These are phyloP conservation scores for Argyra leucocephala DNA, from an alignment of 2,888 invertebrate genomes.

Conservation along the genomic window DNA sequence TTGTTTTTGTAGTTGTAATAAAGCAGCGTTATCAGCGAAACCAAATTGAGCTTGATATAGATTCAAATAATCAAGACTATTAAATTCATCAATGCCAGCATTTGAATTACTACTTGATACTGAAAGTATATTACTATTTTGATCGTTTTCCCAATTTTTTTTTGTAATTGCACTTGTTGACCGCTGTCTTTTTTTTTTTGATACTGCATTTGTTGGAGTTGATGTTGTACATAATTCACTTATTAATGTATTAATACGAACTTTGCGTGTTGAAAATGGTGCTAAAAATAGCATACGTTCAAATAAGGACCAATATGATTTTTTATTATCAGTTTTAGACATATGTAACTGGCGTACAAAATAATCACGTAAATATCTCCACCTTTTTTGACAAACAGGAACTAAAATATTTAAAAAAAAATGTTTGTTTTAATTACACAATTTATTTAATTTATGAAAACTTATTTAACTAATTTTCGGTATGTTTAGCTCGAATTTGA, in stretches of 20 bases:
- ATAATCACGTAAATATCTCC: constrained; percentile 28
- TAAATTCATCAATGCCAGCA: constrained; percentile 14
- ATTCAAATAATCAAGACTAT: constrained; percentile 18
- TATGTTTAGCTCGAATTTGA: too few species aligned
- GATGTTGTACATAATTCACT: constrained; percentile 1
- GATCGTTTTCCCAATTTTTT: constrained; percentile 1
- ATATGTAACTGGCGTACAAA: constrained; percentile 26
- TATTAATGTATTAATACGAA: neutral
- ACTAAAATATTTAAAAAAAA: constrained; percentile 21
- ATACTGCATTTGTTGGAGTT: neutral
- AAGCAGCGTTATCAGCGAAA: constrained; percentile 10
- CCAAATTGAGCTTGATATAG: constrained; percentile 18
- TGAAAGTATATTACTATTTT: neutral
- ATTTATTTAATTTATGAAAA: too few species aligned
- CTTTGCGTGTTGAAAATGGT: constrained; percentile 20
- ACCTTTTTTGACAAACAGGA: constrained; percentile 27
- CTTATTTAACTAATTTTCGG: too few species aligned
- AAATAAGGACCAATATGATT: constrained; percentile 19
- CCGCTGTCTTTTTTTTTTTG: neutral
- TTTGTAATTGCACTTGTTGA: neutral
- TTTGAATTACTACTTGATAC: constrained; percentile 13
- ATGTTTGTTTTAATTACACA: too few species aligned
- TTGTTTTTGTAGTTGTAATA: constrained; percentile 7
- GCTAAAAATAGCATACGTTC: constrained; percentile 20
- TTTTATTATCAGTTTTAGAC: constrained; percentile 13